Base-by-base conservation (phyloP, 2,797 vertebrate genomes). In the Sebastes iracundus region DNA sequence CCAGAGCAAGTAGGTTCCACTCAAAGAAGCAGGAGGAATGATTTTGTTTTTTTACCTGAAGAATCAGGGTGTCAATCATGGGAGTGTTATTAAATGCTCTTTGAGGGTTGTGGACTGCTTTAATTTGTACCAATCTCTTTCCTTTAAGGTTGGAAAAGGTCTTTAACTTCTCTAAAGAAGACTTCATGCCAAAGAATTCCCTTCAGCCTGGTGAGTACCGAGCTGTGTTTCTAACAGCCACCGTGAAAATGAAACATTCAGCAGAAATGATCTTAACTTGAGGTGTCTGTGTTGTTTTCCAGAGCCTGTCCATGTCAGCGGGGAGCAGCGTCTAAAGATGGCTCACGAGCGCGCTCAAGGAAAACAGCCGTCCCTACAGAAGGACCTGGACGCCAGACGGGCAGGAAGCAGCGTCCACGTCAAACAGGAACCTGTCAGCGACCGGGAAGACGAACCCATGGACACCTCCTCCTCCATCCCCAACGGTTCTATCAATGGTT, bases 61-160 rank as follows among this genome's bases (percentile, higher is more conserved):
- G 16, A 33, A 27, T 23, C 52, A 49, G 10, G 1, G 4, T 14
- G 9, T 71, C 53, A 30, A 2, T 16, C 6, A 4, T 70, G n/a
- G 18, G 49, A 3, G 5, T 18, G n/a, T 16, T n/a, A n/a, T 58
- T 5, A 38, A 60, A 46, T 46, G 59, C 58, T 49, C 18, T 56
- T 20, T 10, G 6, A 13, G 18, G 16, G 7, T 8, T 4, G n/a
- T 28, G 8, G n/a, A n/a, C 38, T 68, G 3, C 46, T 49, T 33
- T 49, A 35, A 67, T 65, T 27, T 73, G 13, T 59, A 9, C 4
- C 3, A 22, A 27, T 62, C 6, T 59, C 6, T 79, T 72, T 68
- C 13, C 28, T 65, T 92, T 66, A 93, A 99, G 98, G 86, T 93
- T 99, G 92, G 98, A 99, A 93, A 99, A 99, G 78, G 98, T 99